Evolutionary conservation across 1,140 invertebrate species (phyloP), one percentile per base, ranked within the genome.

Genomic region (Drosophila pectinifera): DNA sequence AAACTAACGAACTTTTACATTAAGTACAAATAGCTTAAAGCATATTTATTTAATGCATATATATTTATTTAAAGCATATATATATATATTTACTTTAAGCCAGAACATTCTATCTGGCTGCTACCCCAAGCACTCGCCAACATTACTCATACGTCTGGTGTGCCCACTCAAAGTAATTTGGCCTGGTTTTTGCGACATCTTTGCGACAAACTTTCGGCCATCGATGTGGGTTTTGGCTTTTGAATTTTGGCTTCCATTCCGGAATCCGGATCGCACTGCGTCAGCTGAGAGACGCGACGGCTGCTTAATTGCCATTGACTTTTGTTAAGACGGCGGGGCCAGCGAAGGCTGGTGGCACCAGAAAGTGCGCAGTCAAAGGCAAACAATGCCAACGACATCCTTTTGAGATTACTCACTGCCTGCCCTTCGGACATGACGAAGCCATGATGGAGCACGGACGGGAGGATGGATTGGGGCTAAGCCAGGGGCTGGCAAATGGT

Each of bases 231-330:
- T 70, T 70, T 54, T 70, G 48, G 45, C 63, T 69, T 38, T 22
- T 28, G 59, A 65, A 51, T 34, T 49, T 55, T 69, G 67, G 67
- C 67, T 42, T 14, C 49, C 31, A 46, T 13, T 49, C 31, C 6
- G 18, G 57, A 28, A 46, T 26, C 62, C 53, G 58, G 38, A 68
- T 72, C 56, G 78, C 74, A 80, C 59, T 81, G 78, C 78, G 78
- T 45, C 76, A 75, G 67, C 61, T 22, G 49, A 49, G 46, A 54
- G 59, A 77, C 61, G 67, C 67, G 70, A 68, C 63, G 61, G 46
- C 78, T 78, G 69, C 79, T 82, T 82, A 82, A 82, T 82, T 82
- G 79, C 79, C 79, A 82, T 82, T 82, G 79, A 82, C 79, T 82
- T 82, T 82, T 82, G 79, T 78, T 80, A 78, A 78, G 80, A 70